Base-by-base conservation (phyloP, 2,888 invertebrate species). In the Zhengitettix transpicula region DNA sequence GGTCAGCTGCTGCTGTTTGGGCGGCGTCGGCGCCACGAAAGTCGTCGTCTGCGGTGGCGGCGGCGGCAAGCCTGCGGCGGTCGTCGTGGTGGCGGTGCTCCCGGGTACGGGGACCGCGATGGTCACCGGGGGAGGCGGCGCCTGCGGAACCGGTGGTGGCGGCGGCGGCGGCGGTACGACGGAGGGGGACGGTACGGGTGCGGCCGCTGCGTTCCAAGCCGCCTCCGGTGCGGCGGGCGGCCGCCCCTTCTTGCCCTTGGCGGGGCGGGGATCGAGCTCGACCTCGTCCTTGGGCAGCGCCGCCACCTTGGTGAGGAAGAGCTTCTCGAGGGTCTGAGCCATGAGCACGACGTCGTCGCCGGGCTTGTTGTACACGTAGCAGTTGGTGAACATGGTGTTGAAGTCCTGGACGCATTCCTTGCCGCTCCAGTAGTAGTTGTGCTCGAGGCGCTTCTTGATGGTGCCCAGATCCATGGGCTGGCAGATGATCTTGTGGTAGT, bases 401-500 rank as follows among this genome's bases (percentile, higher is more conserved):
- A 97, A 93, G 73, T 98, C 98, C 73, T 94, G 87, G 66, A 98
- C 89, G 74, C 96, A 95, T 77, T 99, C 96, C 76, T 88, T 87
- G 62, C 94, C 91, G 65, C 89, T 87, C 81, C 87, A 89, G 73
- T 99, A 99, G 72, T 92, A 97, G 71, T 89, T 89, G 72, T 93
- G 91, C 74, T 97, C 96, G 67, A 98, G 78, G 56, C 97, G 83
- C 73, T 92, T 94, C 76, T 94, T 96, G 65, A 99, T 91, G 64
- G 97, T 96, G 63, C 92, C 94, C 75, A 99, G 79, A 77, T 98
- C 98, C 98, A 98, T 98, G 58, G 98, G 97, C 70, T 89, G 85
- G 73, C 89, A 92, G 68, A 99, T 97, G 67, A 98, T 94, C 78
- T 92, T 93, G 76, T 96, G 95, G 74, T 98, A 98, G 72, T 98